These are phyloP conservation scores for Paracanthobrama guichenoti DNA, from an alignment of 2,113 vertebrate genomes.

Conservation along the genomic window DNA sequence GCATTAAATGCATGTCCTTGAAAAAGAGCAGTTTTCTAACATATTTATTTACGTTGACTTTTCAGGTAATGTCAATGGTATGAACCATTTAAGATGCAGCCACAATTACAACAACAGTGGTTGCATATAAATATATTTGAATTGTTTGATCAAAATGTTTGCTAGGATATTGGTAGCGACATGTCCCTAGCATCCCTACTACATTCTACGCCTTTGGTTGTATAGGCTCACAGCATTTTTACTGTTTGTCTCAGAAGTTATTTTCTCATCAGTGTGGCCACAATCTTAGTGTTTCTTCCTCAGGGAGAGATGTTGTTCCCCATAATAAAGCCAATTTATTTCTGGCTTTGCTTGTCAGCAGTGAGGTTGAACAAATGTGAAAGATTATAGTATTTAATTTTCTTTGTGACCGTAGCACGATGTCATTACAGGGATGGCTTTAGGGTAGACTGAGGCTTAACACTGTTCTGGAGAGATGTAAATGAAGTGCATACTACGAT, in stretches of 20 bases:
- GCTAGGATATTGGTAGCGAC: too few species aligned
- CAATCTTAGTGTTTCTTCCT: conserved; percentile 10
- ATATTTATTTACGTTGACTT: too few species aligned
- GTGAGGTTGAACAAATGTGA: background rate
- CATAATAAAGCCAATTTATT: conserved; percentile 32
- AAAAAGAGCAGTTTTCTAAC: too few species aligned
- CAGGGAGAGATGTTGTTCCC: conserved; percentile 14
- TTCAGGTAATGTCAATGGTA: too few species aligned
- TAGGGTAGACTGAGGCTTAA: conserved; percentile 19
- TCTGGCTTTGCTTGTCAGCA: conserved; percentile 8
- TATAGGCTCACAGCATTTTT: background rate
- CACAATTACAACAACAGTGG: too few species aligned
- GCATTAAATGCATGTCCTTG: too few species aligned
- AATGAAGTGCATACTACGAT: background rate
- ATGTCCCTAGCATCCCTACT: too few species aligned
- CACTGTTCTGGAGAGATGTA: conserved; percentile 9
- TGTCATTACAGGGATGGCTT: conserved; percentile 18
- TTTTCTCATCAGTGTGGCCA: conserved; percentile 25
- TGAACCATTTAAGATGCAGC: too few species aligned
- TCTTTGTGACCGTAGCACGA: conserved; percentile 2
- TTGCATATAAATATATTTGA: too few species aligned
- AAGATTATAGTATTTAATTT: conserved; percentile 29
- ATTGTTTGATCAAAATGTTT: too few species aligned
- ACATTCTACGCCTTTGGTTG: background rate
- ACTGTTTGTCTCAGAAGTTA: background rate